Base-by-base conservation (phyloP, 2,888 invertebrate genomes). In the Eristalis intricaria region DNA sequence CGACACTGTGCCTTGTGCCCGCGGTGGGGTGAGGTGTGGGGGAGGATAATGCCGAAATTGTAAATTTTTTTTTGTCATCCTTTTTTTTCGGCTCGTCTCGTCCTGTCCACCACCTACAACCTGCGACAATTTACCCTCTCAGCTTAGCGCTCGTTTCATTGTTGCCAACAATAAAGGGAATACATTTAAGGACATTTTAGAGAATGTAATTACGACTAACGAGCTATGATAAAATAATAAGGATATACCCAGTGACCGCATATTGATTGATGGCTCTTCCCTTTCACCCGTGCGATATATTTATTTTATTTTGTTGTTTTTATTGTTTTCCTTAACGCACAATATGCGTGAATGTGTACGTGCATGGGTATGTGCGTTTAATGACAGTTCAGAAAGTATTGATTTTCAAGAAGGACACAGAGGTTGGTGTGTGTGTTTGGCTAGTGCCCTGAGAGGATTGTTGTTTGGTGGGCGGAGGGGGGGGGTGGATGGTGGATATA, bases 121-220 rank as follows among this genome's bases (percentile, higher is more conserved):
- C n/a, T n/a, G 19, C 15, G 5, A 15, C 43, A n/a, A n/a, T n/a
- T 50, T n/a, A 50, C 15, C 43, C 43, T n/a, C 15, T 50, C n/a
- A n/a, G 43, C 43, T n/a, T 7, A 50, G 43, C 43, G 61, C 1
- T 19, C 32, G 15, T 65, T 35, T 50, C 22, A 32, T 50, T 69
- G 40, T 77, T 19, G 50, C 29, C 58, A 32, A 74, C 77, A 70
- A 74, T 71, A 66, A 81, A 88, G 69, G 66, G 81, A 83, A 84
- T 75, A 77, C 86, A 84, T 89, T 86, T 86, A 81, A 81, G 84
- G 8, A 66, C 84, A 78, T 75, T 84, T 84, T 80, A 73, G 73
- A 87, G 73, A 76, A 79, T 70, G 86, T 88, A 87, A 89, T 89
- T 89, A 87, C 74, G 65, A 70, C 79, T 84, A 89, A 88, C 86